These are phyloP conservation scores for Teinopalpus imperialis DNA, from an alignment of 2,888 invertebrate genomes.

Conservation along the genomic window DNA sequence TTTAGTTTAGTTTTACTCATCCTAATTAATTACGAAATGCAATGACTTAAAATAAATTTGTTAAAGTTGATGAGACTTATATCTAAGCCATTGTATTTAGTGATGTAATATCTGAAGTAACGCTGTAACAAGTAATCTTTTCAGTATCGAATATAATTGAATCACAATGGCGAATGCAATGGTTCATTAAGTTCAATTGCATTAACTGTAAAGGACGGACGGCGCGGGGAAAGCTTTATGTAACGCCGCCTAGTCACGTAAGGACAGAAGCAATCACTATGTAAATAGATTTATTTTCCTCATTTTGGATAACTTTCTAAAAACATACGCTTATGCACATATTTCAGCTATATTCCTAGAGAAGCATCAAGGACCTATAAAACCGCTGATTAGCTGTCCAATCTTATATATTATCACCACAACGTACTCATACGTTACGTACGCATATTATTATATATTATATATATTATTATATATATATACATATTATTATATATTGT, in stretches of 20 bases:
- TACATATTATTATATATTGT: too few species aligned
- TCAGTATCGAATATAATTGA: background rate
- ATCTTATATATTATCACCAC: too few species aligned
- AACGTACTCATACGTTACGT: too few species aligned
- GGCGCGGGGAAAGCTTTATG: conserved; percentile 15
- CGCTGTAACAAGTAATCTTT: background rate
- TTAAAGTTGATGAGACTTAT: background rate
- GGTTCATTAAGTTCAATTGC: conserved; percentile 16
- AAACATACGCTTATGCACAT: too few species aligned
- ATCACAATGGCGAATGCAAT: conserved; percentile 6
- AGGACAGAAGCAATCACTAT: conserved; percentile 11
- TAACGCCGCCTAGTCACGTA: conserved; percentile 22
- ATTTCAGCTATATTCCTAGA: too few species aligned
- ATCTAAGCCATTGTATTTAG: background rate
- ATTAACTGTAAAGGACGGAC: conserved; percentile 12
- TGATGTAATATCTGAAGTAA: background rate
- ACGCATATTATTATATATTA: too few species aligned
- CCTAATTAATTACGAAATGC: too few species aligned
- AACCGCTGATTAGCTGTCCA: too few species aligned
- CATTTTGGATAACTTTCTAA: conserved; percentile 12
- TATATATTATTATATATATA: too few species aligned
- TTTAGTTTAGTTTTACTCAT: too few species aligned
- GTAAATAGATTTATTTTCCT: conserved; percentile 20
- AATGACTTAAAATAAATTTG: too few species aligned
- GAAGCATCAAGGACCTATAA: too few species aligned